Conservation (phyloP, 2,113 vertebrate genomes). For the Ranitomeya variabilis region DNA sequence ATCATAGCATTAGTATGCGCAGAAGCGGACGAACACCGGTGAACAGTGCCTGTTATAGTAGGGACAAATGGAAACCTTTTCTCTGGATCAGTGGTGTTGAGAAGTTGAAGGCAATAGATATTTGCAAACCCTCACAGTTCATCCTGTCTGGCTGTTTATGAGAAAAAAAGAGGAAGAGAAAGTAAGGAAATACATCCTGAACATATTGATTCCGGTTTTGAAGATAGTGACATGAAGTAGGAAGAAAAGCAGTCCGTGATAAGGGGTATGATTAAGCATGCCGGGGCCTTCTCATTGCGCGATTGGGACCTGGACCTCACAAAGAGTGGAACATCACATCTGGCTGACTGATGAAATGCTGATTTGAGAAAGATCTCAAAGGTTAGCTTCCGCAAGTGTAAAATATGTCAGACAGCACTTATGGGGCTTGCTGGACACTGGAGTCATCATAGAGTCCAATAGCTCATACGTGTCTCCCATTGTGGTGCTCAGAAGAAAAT, state of each 20-base stretch:
- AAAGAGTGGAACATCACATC: too few species aligned
- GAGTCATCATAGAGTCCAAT: background rate
- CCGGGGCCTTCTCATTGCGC: background rate
- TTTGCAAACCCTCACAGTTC: too few species aligned
- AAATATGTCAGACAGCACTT: background rate
- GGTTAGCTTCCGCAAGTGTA: background rate
- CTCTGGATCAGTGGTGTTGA: too few species aligned
- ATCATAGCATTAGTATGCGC: too few species aligned
- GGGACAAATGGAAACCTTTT: too few species aligned
- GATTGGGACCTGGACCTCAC: background rate
- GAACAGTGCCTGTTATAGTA: too few species aligned
- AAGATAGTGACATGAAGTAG: background rate
- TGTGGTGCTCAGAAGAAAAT: too few species aligned
- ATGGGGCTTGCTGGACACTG: background rate
- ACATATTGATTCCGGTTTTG: background rate
- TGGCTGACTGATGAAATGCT: too few species aligned
- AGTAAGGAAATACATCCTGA: background rate
- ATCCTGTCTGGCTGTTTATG: too few species aligned
- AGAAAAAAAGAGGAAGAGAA: background rate
- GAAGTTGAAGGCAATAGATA: too few species aligned
- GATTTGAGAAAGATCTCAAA: background rate
- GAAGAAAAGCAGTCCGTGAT: background rate
- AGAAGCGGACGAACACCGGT: too few species aligned
- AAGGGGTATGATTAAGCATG: background rate
- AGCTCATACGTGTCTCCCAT: background rate